phyloP scores from a whole-genome alignment of 2,113 vertebrate species.

The Zosterops pallidus region DNA sequence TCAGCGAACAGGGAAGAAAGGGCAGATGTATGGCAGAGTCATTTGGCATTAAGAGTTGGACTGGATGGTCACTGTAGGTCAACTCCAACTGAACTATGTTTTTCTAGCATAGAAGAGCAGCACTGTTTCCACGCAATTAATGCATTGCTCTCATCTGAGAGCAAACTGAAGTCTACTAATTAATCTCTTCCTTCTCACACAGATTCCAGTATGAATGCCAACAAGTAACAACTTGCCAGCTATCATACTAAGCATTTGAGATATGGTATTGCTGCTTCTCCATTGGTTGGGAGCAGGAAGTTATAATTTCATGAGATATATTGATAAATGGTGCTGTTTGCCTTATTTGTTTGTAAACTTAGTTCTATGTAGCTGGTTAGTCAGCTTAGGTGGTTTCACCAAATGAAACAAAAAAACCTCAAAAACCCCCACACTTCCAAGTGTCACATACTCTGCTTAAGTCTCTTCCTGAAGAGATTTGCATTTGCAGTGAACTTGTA shows the following conservation, averaged over 20 bases:
- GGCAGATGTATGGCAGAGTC: fast-evolving
- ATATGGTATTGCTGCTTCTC: neutral
- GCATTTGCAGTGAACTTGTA: neutral
- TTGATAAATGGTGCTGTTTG: neutral
- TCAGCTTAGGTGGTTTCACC: neutral
- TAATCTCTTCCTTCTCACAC: neutral
- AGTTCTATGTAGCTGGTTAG: neutral
- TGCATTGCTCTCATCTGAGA: neutral
- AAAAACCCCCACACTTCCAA: neutral
- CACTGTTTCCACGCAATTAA: neutral
- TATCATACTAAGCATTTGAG: neutral
- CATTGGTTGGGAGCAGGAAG: neutral
- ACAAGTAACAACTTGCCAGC: neutral
- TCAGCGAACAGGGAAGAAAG: neutral
- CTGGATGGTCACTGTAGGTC: neutral
- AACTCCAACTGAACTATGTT: neutral
- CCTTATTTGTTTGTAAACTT: neutral
- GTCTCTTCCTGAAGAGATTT: neutral
- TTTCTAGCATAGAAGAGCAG: neutral
- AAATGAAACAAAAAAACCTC: neutral
- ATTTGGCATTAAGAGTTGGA: neutral
- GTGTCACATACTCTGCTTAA: neutral
- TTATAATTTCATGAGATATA: neutral
- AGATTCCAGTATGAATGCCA: neutral
- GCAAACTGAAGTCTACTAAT: neutral